Base-by-base conservation (phyloP, 30 jellyfish, hydroid and myxozoan species). In the Sanderia malayensis region DNA sequence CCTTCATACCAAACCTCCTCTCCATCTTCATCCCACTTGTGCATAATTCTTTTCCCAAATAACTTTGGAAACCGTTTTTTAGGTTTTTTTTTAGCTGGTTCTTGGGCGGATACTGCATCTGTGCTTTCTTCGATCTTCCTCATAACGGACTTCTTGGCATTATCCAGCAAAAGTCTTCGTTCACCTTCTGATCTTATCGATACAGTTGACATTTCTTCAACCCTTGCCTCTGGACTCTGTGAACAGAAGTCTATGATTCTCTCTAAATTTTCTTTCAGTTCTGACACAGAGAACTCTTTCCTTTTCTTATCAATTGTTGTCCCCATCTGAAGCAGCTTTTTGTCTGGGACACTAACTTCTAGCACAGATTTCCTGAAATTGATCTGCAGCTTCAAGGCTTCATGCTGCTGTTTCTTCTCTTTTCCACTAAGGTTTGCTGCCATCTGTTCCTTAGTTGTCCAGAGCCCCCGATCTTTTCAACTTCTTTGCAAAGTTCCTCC, bases 11-110 rank as follows among this genome's bases (percentile, higher is more conserved):
- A 67, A 18, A 21, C 24, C 11, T 67, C 80, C 70, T 20, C 30
- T 20, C 80, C 80, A 26, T 67, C 80, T 9, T 67, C 71, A 13
- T 4, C 28, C 80, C 13, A 4, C 32, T 67, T 67, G 74, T 67
- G 80, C 24, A 9, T 67, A 4, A 67, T 67, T 4, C 20, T 15
- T 44, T 44, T 33, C 17, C 80, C 70, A 67, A 67, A 34, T 7
- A 67, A 2, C 24, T 11, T 67, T 33, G 80, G 80, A 10, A 18
- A 8, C 32, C 22, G 29, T 67, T 67, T 67, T 20, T 74, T 22
- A 6, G 0, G 18, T 13, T 67, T 67, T n/a, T n/a, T n/a, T n/a
- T n/a, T n/a, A n/a, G n/a, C n/a, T n/a, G n/a, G n/a, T n/a, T n/a
- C n/a, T n/a, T n/a, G n/a, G n/a, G n/a, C n/a, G n/a, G n/a, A n/a